Evolutionary conservation across 92 coral and sea anemone genomes (phyloP).

Genomic region (Siderastrea siderea): DNA sequence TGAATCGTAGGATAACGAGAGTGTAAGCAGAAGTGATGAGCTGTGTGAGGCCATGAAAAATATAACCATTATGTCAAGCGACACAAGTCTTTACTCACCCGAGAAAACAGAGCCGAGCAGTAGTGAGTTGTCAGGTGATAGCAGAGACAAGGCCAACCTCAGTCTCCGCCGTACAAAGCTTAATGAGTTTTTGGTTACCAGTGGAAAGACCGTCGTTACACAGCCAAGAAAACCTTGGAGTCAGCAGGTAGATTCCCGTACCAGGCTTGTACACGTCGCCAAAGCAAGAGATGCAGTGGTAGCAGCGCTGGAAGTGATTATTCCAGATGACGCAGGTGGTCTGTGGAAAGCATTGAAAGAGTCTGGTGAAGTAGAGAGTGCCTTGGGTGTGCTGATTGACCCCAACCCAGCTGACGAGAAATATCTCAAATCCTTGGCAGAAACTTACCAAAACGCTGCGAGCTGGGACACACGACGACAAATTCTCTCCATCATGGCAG

Average conservation of each 20-base stretch:
- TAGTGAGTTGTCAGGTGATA: conserved; percentile 28
- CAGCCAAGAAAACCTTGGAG: conserved; percentile 28
- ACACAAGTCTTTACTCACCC: conserved; percentile 18
- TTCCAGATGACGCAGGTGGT: conserved; percentile 26
- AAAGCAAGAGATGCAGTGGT: conserved; percentile 31
- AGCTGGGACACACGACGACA: conserved; percentile 22
- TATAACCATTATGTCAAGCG: conserved; percentile 2
- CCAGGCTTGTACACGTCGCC: conserved; percentile 1
- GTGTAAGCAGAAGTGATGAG: conserved; percentile 17
- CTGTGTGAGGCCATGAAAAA: conserved; percentile 40
- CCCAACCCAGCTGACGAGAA: not conserved
- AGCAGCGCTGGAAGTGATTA: conserved; percentile 31
- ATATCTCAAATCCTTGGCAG: not conserved
- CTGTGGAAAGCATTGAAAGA: not conserved
- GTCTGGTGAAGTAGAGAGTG: not conserved
- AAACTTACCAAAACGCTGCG: conserved; percentile 8
- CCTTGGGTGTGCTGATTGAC: not conserved
- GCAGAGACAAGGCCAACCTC: conserved; percentile 18
- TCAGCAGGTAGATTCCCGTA: conserved; percentile 12
- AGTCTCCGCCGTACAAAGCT: conserved; percentile 28
- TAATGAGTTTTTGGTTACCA: conserved; percentile 29
- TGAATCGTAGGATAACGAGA: conserved; percentile 9
- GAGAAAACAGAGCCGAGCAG: conserved; percentile 26
- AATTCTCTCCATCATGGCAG: conserved; percentile 27
- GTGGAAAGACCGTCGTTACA: conserved; percentile 30